A percentile compares a stretch with the other conserved stretches of the same genome.
These are phyloP conservation scores for Gymnosoma rotundatum DNA, from an alignment of 2,888 invertebrate species.

Conservation along the genomic window DNA sequence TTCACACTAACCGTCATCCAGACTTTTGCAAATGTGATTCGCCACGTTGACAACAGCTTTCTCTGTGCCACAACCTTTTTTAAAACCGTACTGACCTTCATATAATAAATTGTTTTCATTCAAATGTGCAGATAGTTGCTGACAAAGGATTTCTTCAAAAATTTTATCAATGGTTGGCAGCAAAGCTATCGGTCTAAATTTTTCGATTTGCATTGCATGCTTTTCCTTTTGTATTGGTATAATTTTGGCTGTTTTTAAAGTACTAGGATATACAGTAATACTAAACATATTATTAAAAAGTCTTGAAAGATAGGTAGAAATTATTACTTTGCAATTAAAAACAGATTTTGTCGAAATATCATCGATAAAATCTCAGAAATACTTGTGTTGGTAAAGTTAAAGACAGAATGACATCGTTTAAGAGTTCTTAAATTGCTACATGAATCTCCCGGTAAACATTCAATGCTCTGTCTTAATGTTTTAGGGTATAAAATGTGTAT, in stretches of 20 bases:
- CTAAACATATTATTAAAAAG: too few species aligned
- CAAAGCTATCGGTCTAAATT: not conserved
- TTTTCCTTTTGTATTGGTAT: too few species aligned
- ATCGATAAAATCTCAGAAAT: not conserved
- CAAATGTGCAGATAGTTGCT: not conserved
- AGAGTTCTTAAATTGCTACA: too few species aligned
- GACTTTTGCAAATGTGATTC: not conserved
- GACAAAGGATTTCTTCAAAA: not conserved
- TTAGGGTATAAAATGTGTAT: not conserved
- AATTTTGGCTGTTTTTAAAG: too few species aligned
- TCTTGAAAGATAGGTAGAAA: too few species aligned
- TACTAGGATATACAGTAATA: too few species aligned
- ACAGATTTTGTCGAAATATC: not conserved
- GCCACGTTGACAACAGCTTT: not conserved
- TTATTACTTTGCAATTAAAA: too few species aligned
- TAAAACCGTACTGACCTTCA: not conserved
- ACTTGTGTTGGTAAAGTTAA: slow-evolving; percentile 11
- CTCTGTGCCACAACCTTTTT: too few species aligned
- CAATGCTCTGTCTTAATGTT: too few species aligned
- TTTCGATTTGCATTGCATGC: not conserved
- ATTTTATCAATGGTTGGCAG: not conserved
- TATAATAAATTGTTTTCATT: not conserved
- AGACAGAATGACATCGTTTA: not conserved
- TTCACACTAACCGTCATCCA: too few species aligned
- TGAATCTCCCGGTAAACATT: too few species aligned